A percentile compares a stretch with the other conserved stretches of the same genome.
Evolutionary conservation across 2,797 vertebrate genomes (phyloP).

Genomic region (Gila robusta): DNA sequence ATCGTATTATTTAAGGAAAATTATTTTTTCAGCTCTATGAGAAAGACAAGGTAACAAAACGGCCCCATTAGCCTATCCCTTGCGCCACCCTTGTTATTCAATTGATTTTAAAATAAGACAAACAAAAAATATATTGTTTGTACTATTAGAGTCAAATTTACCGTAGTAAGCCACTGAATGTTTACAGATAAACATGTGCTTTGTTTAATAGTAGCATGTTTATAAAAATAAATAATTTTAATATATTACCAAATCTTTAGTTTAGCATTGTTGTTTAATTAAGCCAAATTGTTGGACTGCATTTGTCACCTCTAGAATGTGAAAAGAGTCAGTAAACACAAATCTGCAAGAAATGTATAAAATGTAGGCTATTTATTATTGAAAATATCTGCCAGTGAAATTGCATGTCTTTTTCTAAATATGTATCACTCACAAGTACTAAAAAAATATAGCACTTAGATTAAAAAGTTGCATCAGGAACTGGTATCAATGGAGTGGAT

Average conservation of each 20-base stretch:
- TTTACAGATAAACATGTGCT: not conserved
- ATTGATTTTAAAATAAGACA: too few relatives aligned
- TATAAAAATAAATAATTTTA: not conserved
- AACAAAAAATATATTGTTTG: too few relatives aligned
- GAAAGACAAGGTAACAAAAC: too few relatives aligned
- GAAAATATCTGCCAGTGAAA: not conserved
- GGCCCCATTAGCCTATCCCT: too few relatives aligned
- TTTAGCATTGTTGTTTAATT: not conserved
- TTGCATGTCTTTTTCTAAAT: not conserved
- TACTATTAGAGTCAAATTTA: too few relatives aligned
- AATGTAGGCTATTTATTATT: not conserved
- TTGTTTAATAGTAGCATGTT: not conserved
- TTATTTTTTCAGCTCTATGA: too few relatives aligned
- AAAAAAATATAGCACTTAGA: not conserved
- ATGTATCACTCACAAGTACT: not conserved
- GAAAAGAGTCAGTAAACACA: not conserved
- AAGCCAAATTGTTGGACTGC: not conserved
- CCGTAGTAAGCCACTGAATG: not conserved
- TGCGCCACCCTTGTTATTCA: too few relatives aligned
- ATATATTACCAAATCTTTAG: too few relatives aligned
- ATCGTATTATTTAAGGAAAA: too few relatives aligned
- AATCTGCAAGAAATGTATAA: not conserved
- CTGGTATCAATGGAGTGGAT: not conserved
- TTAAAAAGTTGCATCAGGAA: constrained; percentile 7
- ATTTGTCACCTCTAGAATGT: not conserved